These are phyloP conservation scores for Hypselothyrea guttata DNA, from an alignment of 2,888 invertebrate genomes.

Conservation along the genomic window DNA sequence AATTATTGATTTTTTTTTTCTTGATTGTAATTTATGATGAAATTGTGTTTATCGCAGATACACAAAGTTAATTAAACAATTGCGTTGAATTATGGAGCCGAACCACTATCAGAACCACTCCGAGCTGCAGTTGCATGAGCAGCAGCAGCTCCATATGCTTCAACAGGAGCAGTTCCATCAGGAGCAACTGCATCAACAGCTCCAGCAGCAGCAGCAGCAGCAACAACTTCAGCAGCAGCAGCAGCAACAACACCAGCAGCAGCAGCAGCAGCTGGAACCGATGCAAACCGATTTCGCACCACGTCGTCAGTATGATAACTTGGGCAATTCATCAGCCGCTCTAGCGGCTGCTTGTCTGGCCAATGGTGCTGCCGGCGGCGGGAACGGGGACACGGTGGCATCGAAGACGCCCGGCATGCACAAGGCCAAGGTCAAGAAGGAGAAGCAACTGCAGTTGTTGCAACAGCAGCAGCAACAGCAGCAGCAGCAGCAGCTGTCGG, in stretches of 20 bases:
- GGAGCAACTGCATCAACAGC: slow-evolving; percentile 33
- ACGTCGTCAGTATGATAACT: slow-evolving; percentile 78
- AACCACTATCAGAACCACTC: slow-evolving; percentile 43
- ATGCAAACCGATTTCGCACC: slow-evolving; percentile 79
- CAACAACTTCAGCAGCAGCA: slow-evolving; percentile 36
- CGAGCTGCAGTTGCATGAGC: slow-evolving; percentile 18
- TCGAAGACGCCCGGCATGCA: slow-evolving; percentile 40
- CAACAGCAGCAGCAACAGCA: too few relatives aligned
- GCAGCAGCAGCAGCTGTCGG: slow-evolving; percentile 25
- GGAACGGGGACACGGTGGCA: slow-evolving; percentile 7
- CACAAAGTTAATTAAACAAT: slow-evolving; percentile 38
- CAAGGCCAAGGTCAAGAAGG: slow-evolving; percentile 72
- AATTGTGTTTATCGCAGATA: slow-evolving; percentile 42
- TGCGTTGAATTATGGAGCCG: slow-evolving; percentile 53
- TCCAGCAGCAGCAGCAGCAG: slow-evolving; percentile 27
- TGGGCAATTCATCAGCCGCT: slow-evolving; percentile 41
- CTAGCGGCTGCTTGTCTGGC: slow-evolving; percentile 44
- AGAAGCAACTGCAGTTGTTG: slow-evolving; percentile 57
- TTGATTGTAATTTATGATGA: too few relatives aligned
- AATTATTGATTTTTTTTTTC: slow-evolving; percentile 53
- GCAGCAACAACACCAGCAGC: slow-evolving; percentile 35
- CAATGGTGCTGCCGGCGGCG: slow-evolving; percentile 51
- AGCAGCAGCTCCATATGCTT: slow-evolving; percentile 23
- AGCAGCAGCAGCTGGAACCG: too few relatives aligned
- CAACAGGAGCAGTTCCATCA: slow-evolving; percentile 25